These are phyloP conservation scores for Trisateles emortualis DNA, from an alignment of 2,888 invertebrate genomes.

Conservation along the genomic window DNA sequence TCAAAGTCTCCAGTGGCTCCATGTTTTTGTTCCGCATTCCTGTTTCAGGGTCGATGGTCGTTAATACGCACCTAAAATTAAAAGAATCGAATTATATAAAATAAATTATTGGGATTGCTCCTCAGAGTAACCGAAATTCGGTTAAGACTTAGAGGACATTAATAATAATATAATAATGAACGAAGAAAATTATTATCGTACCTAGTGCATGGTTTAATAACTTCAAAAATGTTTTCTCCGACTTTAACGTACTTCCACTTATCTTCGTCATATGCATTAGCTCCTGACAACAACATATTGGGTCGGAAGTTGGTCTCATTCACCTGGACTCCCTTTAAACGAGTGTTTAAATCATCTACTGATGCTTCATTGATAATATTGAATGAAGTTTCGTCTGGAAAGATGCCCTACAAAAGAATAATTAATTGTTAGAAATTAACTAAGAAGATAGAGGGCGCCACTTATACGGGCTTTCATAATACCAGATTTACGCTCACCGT, in stretches of 20 bases:
- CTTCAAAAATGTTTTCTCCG: slow-evolving; percentile 88
- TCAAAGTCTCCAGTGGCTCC: slow-evolving; percentile 88
- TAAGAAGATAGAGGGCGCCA: no score
- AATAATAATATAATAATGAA: neutral
- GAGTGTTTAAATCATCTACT: slow-evolving; percentile 88
- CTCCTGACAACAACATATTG: slow-evolving; percentile 89
- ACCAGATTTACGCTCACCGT: no score
- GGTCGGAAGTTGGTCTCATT: slow-evolving; percentile 88
- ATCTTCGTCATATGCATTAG: slow-evolving; percentile 89
- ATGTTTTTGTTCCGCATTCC: slow-evolving; percentile 80
- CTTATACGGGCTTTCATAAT: neutral
- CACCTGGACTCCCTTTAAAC: slow-evolving; percentile 81
- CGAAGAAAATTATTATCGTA: neutral
- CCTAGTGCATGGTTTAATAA: slow-evolving; percentile 77
- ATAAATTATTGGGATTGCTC: neutral
- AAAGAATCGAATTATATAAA: neutral
- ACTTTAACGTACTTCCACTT: slow-evolving; percentile 91
- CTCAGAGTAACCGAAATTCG: no score
- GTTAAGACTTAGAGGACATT: no score
- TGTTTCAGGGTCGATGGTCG: slow-evolving; percentile 79
- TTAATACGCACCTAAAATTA: slow-evolving; percentile 1
- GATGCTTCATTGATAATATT: slow-evolving; percentile 90
- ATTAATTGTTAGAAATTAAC: no score
- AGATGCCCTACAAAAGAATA: slow-evolving; percentile 83
- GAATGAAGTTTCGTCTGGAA: slow-evolving; percentile 90